phyloP scores from a whole-genome alignment of 2,797 vertebrate species.

The Hypotaenidia okinawae region DNA sequence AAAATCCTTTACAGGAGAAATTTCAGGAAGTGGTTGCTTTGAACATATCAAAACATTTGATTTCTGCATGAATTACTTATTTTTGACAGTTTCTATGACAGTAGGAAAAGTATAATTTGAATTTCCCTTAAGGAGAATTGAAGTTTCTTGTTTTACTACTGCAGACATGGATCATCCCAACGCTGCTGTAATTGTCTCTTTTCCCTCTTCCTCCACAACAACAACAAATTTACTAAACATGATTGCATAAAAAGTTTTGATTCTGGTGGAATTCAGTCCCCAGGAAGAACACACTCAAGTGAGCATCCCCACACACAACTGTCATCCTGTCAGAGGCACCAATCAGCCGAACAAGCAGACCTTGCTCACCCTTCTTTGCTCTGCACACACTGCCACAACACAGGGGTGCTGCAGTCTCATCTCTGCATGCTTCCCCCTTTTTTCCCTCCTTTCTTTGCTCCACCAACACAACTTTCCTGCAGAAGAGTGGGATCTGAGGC shows the following conservation, averaged over 20 bases:
- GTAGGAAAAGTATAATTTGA: not conserved
- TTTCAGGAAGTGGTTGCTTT: not conserved
- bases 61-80: not conserved
- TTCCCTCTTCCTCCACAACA: not conserved
- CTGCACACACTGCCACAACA: not conserved
- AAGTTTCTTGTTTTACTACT: not conserved
- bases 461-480: not conserved
- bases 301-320: not conserved
- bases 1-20: not conserved
- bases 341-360: not conserved
- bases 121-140: not conserved
- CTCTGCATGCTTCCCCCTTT: not conserved
- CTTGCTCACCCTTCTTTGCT: not conserved
- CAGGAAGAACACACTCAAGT: not conserved
- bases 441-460: not conserved
- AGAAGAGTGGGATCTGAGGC: not conserved
- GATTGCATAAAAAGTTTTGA: not conserved
- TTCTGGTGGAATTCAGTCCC: not conserved
- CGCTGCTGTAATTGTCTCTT: not conserved
- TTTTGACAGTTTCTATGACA: slow-evolving; percentile 17
- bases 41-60: not conserved
- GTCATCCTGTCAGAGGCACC: not conserved
- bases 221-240: not conserved
- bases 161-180: not conserved
- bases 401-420: not conserved